These are phyloP conservation scores for Rhagophthalmus giganteus DNA, from an alignment of 2,888 invertebrate genomes.

Conservation along the genomic window DNA sequence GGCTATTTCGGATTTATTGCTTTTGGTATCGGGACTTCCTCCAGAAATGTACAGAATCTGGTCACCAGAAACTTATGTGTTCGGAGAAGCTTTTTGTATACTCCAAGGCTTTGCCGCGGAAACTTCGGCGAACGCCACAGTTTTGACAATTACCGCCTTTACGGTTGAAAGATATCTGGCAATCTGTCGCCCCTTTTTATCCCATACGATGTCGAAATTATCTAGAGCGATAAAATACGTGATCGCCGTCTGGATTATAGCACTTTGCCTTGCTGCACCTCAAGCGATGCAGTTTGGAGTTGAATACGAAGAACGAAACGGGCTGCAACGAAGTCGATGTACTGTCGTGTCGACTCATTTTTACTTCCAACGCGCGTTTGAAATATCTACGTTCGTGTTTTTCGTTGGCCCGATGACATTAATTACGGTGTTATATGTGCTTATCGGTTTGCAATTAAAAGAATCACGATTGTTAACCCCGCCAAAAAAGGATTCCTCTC, in stretches of 20 bases:
- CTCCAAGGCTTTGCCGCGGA: slow-evolving; percentile 78
- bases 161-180: slow-evolving; percentile 72
- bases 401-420: slow-evolving; percentile 87
- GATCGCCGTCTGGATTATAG: slow-evolving; percentile 77
- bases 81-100: slow-evolving; percentile 79
- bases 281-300: slow-evolving; percentile 64
- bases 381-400: slow-evolving; percentile 79
- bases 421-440: slow-evolving; percentile 78
- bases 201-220: slow-evolving; percentile 85
- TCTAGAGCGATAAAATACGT: slow-evolving; percentile 83
- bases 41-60: slow-evolving; percentile 80
- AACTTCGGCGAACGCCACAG: slow-evolving; percentile 77
- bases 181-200: slow-evolving; percentile 69
- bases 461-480: slow-evolving; percentile 57
- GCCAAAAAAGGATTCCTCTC: slow-evolving; percentile 10
- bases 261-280: slow-evolving; percentile 73
- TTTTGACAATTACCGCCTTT: slow-evolving; percentile 69
- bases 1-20: slow-evolving; percentile 79
- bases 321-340: slow-evolving; percentile 49
- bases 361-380: slow-evolving; percentile 69
- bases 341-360: slow-evolving; percentile 59
- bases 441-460: slow-evolving; percentile 73
- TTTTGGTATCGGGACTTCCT: slow-evolving; percentile 78
- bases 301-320: slow-evolving; percentile 48
- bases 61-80: slow-evolving; percentile 76